Evolutionary conservation across 2,888 invertebrate genomes (phyloP), one percentile per base, ranked within the genome.

Genomic region (Trissonchulus sp.): DNA sequence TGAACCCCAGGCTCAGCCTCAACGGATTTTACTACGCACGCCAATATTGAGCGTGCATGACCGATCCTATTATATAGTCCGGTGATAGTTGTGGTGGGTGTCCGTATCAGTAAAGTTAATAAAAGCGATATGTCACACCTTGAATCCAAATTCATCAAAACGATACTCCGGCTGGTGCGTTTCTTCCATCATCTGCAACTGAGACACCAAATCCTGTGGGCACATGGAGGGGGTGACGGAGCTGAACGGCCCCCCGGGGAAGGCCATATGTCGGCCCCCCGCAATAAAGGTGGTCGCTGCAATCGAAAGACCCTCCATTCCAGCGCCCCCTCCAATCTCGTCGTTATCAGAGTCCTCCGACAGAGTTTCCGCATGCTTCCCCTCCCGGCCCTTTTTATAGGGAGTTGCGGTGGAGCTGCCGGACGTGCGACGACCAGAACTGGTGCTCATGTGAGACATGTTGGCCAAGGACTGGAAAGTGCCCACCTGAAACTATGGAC

Each of bases 141-240:
- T 75, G 71, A 73, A 75, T 28, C 75, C 75, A 48, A 75, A 75
- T 60, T 77, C 30, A 76, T 75, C 48, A 77, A 77, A 72, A 78
- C 80, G 76, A 79, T 76, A 76, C 79, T 81, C 73, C 38, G 74
- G 48, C 37, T 63, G 35, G n/a, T 8, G 34, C 3, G 2, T 2
- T n/a, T n/a, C n/a, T 37, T 76, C 76, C 18, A n/a, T 68, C 36
- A 15, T 1, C 35, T 65, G 34, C 72, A 80, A 78, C 77, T 80
- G 79, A 1, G 79, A 77, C 28, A 86, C 86, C 75, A 95, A 91
- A 83, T 95, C 93, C 85, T 95, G 94, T 0, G 96, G 96, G 90
- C 95, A 94, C 94, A 97, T 96, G 77, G 94, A 95, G 1, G 95
- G 90, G 0, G 93, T 95, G 23, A 97, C 89, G 0, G 94, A 95